Evolutionary conservation across 2,113 vertebrate species (phyloP).

Genomic region (Pithys albifrons): DNA sequence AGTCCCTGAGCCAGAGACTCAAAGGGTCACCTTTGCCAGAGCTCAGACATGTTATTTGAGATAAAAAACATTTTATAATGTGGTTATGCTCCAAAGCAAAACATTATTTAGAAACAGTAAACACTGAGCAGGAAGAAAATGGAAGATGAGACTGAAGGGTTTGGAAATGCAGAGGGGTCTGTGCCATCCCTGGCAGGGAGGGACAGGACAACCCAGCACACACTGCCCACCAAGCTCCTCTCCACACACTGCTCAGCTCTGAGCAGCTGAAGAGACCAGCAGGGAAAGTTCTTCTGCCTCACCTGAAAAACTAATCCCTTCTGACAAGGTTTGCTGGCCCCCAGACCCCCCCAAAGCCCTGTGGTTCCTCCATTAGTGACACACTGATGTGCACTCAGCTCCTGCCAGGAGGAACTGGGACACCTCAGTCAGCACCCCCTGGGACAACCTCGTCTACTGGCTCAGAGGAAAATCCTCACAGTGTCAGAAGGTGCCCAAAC

Average conservation of each 20-base stretch:
- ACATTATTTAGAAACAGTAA: not conserved
- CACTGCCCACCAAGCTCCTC: not conserved
- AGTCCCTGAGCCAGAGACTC: not conserved
- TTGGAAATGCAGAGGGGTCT: not conserved
- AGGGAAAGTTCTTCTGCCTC: not conserved
- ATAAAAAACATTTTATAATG: not conserved
- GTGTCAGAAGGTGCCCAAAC: not conserved
- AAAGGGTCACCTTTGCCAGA: not conserved
- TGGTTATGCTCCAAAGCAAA: not conserved
- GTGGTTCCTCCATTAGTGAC: fast-evolving
- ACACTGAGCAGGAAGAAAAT: not conserved
- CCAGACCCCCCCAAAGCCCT: too few relatives aligned
- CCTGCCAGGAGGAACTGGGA: not conserved
- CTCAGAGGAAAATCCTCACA: not conserved
- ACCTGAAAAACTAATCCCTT: not conserved
- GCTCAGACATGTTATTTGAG: not conserved
- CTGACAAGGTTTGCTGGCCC: not conserved
- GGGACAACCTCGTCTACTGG: not conserved
- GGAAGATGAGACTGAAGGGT: not conserved
- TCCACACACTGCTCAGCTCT: not conserved
- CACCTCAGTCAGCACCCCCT: not conserved
- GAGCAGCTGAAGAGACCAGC: not conserved
- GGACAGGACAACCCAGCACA: not conserved
- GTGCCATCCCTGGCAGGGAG: not conserved
- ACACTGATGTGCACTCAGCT: not conserved